A percentile compares a stretch with the other conserved stretches of the same genome.
Conservation (phyloP, 1,140 invertebrate genomes). For the Meloidogyne floridensis region DNA sequence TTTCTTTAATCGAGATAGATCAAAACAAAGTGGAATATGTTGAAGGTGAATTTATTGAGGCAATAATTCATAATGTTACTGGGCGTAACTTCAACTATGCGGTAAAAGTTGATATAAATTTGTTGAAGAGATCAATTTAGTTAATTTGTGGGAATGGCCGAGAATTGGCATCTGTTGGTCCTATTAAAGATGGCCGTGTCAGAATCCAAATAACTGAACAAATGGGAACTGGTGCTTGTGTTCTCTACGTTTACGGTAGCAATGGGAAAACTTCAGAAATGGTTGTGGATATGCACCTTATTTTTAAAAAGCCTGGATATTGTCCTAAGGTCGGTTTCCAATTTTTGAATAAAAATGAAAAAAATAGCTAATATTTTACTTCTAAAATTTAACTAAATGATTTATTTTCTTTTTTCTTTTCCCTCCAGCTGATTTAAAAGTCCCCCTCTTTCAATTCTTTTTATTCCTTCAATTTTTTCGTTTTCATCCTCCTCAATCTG, state of each 20-base stretch:
- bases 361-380: background rate
- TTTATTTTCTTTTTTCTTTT: slow-evolving; percentile 3
- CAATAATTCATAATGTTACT: background rate
- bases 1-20: slow-evolving; percentile 16
- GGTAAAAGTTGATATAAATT: slow-evolving; percentile 9
- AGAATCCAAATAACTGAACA: slow-evolving; percentile 6
- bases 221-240: slow-evolving; percentile 18
- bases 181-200: background rate
- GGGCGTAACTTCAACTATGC: slow-evolving; percentile 21
- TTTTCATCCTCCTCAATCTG: slow-evolving; percentile 14
- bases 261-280: slow-evolving; percentile 4
- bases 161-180: background rate
- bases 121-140: background rate
- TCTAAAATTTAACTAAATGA: no score
- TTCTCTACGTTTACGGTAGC: slow-evolving; percentile 20
- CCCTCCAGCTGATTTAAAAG: background rate
- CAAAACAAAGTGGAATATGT: slow-evolving; percentile 28
- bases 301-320: slow-evolving; percentile 2
- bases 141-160: slow-evolving; percentile 15
- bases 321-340: slow-evolving; percentile 12
- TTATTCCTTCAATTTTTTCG: background rate
- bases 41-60: slow-evolving; percentile 24
- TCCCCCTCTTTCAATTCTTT: background rate
- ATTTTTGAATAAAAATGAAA: background rate
- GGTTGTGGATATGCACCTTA: slow-evolving; percentile 23